phyloP scores from a whole-genome alignment of 2,797 vertebrate genomes.

The Acomys russatus region DNA sequence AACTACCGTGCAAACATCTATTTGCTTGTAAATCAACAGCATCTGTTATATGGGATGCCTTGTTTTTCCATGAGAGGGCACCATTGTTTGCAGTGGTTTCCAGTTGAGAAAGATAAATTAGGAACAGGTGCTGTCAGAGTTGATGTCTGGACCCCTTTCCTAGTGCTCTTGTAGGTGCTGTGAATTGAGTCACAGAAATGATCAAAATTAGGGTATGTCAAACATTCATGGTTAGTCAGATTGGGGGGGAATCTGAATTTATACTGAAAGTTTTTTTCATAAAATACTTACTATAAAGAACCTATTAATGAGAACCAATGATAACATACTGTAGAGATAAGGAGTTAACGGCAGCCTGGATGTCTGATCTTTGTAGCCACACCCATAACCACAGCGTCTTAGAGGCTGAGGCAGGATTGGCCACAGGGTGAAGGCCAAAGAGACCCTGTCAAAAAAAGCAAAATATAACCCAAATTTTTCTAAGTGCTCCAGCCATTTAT shows the following conservation, averaged over 20 bases:
- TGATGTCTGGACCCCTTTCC: conserved; percentile 28
- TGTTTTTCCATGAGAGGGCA: conserved; percentile 10
- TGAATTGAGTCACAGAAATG: conserved; percentile 53
- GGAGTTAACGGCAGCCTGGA: conserved; percentile 55
- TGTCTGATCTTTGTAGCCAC: not conserved
- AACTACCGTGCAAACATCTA: not conserved
- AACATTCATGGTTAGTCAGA: conserved; percentile 14
- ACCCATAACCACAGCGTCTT: not conserved
- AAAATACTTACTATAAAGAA: conserved; percentile 51
- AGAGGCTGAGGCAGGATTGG: not conserved
- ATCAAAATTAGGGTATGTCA: conserved; percentile 32
- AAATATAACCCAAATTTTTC: not conserved
- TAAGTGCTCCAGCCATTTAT: conserved; percentile 23
- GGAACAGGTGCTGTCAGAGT: not conserved
- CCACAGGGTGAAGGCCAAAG: not conserved
- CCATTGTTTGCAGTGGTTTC: conserved; percentile 23
- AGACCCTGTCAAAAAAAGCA: not conserved
- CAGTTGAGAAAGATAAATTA: conserved; percentile 45
- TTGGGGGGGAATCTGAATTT: conserved; percentile 47
- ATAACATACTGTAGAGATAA: conserved; percentile 49
- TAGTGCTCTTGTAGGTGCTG: not conserved
- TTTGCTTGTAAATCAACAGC: conserved; percentile 52
- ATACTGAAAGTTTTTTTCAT: conserved; percentile 14
- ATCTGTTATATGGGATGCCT: conserved; percentile 20
- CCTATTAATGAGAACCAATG: conserved; percentile 40